phyloP scores from a whole-genome alignment of 2,113 vertebrate genomes.

The Chlorodrepanis virens region DNA sequence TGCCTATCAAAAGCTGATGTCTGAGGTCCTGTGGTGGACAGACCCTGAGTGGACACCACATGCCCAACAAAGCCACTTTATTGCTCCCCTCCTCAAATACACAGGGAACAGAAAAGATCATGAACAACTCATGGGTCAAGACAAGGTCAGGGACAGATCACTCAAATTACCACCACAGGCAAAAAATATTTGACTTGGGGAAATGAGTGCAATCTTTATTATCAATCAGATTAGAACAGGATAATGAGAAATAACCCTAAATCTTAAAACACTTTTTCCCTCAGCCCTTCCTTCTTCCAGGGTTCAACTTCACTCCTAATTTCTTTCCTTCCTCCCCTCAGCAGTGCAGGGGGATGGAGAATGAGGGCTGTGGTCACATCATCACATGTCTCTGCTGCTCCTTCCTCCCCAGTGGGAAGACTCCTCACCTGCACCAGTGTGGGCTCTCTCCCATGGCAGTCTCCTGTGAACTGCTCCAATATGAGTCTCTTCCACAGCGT shows the following conservation, averaged over 20 bases:
- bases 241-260: neutral
- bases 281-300: neutral
- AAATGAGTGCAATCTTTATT: neutral
- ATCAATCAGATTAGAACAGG: neutral
- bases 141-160: neutral
- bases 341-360: neutral
- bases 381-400: neutral
- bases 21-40: neutral
- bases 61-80: neutral
- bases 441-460: neutral
- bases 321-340: neutral
- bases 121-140: neutral
- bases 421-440: neutral
- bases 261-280: neutral
- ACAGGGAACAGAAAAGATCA: neutral
- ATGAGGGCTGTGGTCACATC: neutral
- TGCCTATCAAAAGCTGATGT: neutral
- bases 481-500: neutral
- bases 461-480: neutral
- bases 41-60: neutral
- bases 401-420: neutral
- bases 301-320: neutral
- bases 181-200: neutral
- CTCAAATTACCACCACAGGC: neutral
- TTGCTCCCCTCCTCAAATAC: neutral